Base-by-base conservation (phyloP, 2,888 invertebrate species). In the Choristoneura rosaceana region DNA sequence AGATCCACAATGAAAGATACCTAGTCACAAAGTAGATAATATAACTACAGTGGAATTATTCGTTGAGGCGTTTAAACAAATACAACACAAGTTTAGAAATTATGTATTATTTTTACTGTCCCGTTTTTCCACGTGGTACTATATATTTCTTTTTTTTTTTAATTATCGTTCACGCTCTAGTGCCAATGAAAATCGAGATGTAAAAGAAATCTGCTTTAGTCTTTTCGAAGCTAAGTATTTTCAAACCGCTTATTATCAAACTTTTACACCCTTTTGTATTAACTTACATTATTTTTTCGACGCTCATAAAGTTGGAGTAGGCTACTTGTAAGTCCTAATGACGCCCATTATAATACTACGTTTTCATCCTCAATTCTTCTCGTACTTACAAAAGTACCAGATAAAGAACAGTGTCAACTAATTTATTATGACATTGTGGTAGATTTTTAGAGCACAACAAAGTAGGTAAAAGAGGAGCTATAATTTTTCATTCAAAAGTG, bases 291-390 rank as follows among this genome's bases (percentile, higher is more conserved):
- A 38, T 43, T 43, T 34, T 43, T 33, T 15, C 14, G 63, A 55
- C 45, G 55, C 47, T 43, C 63, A 58, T 70, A 38, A 47, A 58
- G 63, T 58, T 64, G 58, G 47, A 64, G 64, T 63, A 58, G 58
- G n/a, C 47, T 33, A 55, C 69, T 70, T 64, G 47, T 64, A 63
- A 64, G 58, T 34, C 12, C 63, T 59, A 55, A 63, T n/a, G n/a
- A 64, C 45, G 63, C 47, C 63, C 34, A 33, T 33, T 70, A 58
- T 38, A 0, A 25, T 25, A 58, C 34, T 64, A 58, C 63, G 9
- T 45, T 63, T 25, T 63, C 45, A n/a, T 58, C 41, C 25, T 55
- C 33, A 9, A 70, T 70, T 63, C 15, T 38, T 58, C 25, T 25
- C 25, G 25, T 25, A 25, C 58, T 34, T 63, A 63, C 33, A 58